Conservation (phyloP, 30 jellyfish, hydroid and myxozoan genomes). For the Turritopsis dohrnii region DNA sequence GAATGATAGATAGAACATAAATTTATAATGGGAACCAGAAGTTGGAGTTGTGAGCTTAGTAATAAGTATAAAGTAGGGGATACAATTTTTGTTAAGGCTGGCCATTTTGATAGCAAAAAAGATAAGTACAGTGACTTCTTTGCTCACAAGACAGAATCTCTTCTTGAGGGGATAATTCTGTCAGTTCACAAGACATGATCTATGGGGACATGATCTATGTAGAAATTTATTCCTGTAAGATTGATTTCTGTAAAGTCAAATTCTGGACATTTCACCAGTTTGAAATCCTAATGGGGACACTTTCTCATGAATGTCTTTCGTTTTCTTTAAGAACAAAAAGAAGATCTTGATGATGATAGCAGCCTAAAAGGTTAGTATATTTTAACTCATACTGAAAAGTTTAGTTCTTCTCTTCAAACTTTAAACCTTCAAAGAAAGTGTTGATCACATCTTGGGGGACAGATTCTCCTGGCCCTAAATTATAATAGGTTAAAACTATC, state of each 20-base stretch:
- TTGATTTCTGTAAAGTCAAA: background rate
- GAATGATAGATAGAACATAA: background rate
- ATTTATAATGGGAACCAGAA: conserved; percentile 2
- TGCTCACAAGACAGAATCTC: background rate
- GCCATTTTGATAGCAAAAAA: background rate
- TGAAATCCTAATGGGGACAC: background rate
- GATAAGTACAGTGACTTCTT: background rate
- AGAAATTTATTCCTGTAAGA: background rate
- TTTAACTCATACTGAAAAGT: background rate
- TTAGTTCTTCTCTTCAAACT: background rate
- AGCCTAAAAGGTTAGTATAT: background rate
- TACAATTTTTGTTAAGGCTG: background rate
- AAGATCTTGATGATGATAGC: conserved; percentile 1
- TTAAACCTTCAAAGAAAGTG: background rate
- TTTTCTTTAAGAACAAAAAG: background rate
- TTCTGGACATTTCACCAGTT: background rate
- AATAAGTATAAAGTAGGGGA: background rate
- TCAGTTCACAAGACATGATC: background rate
- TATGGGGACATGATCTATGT: background rate
- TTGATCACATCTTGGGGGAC: conserved; percentile 2
- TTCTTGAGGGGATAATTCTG: background rate
- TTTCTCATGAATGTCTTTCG: background rate
- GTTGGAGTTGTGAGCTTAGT: background rate
- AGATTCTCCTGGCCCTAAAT: background rate
- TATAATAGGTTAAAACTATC: background rate